Evolutionary conservation across 2,797 vertebrate species (phyloP).

Genomic region (Phaenicophaeus curvirostris): DNA sequence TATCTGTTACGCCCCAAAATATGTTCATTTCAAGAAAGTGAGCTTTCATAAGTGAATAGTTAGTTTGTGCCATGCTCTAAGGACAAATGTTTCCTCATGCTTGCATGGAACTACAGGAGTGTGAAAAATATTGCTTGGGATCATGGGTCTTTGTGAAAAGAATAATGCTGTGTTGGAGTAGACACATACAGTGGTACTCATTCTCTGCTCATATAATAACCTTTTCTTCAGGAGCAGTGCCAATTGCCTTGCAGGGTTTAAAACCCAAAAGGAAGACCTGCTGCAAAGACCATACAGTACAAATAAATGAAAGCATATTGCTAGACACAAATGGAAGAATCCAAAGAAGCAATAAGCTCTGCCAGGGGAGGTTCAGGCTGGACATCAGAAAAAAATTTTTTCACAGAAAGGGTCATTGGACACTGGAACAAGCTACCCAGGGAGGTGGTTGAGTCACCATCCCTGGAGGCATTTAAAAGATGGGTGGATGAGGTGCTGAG

Average conservation of each 20-base stretch:
- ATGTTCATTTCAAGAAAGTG: not conserved
- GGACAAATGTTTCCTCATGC: not conserved
- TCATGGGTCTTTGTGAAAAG: not conserved
- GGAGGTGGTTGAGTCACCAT: too few relatives aligned
- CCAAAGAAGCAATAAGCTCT: not conserved
- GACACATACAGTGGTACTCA: not conserved
- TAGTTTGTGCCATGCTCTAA: constrained; percentile 14
- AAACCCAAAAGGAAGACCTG: not conserved
- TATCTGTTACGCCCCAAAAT: not conserved
- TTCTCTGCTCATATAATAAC: not conserved
- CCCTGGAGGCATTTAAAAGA: too few relatives aligned
- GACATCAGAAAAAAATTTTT: too few relatives aligned
- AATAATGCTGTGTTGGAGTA: not conserved
- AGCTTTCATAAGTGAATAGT: not conserved
- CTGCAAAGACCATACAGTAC: not conserved
- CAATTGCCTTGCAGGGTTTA: not conserved
- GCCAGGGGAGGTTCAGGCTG: too few relatives aligned
- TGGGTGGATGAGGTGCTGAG: too few relatives aligned
- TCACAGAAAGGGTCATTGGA: too few relatives aligned
- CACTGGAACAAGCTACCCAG: too few relatives aligned
- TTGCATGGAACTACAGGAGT: not conserved
- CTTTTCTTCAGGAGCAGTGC: not conserved
- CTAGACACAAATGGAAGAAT: not conserved
- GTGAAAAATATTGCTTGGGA: not conserved
- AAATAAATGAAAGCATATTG: not conserved